These are phyloP conservation scores for Pyrrhosoma nymphula DNA, from an alignment of 2,888 invertebrate genomes.

Conservation along the genomic window DNA sequence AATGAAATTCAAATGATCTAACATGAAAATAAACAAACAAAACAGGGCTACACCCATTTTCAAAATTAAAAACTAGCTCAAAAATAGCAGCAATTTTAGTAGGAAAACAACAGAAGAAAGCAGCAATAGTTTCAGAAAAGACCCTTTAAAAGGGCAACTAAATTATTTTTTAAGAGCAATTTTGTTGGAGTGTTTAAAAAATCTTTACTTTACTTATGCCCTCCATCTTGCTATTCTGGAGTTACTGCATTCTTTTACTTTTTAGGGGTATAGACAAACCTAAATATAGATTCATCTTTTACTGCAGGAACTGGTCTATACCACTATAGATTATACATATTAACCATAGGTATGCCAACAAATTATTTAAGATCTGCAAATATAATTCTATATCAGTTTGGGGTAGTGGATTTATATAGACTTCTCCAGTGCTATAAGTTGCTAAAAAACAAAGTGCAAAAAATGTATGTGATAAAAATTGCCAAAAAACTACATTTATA, in stretches of 20 bases:
- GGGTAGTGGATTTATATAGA: constrained; percentile 38
- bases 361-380: constrained; percentile 21
- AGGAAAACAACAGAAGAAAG: constrained; percentile 73
- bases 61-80: constrained; percentile 69
- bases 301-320: constrained; percentile 24
- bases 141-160: constrained; percentile 84
- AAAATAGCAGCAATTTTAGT: constrained; percentile 69
- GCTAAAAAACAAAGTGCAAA: constrained; percentile 65
- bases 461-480: constrained; percentile 60
- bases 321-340: constrained; percentile 39
- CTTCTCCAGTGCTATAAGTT: constrained; percentile 63
- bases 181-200: constrained; percentile 67
- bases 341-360: neutral
- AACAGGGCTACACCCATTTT: constrained; percentile 3
- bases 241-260: constrained; percentile 54
- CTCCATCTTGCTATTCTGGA: constrained; percentile 71
- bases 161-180: constrained; percentile 72
- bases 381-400: constrained; percentile 47
- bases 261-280: constrained; percentile 54
- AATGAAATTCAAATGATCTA: constrained; percentile 23
- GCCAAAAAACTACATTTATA: constrained; percentile 65
- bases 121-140: constrained; percentile 85
- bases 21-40: constrained; percentile 49
- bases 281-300: neutral
- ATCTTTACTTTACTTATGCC: constrained; percentile 59